Conservation (phyloP, 2,797 vertebrate genomes). For the Eospalax fontanierii region DNA sequence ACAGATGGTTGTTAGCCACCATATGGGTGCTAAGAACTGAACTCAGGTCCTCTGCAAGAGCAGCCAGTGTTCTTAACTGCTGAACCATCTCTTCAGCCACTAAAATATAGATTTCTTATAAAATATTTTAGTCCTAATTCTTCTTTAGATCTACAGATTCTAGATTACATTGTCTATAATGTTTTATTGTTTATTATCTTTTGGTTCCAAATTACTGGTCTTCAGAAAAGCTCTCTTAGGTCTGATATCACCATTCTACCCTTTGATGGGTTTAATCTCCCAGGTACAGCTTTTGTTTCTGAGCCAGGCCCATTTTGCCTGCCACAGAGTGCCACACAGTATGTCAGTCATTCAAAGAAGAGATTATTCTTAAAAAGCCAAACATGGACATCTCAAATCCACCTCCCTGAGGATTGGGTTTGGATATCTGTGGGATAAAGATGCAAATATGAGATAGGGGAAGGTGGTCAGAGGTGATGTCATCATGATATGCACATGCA, state of each 20-base stretch:
- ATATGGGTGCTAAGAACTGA: no score
- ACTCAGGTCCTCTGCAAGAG: no score
- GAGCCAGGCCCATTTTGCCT: background rate
- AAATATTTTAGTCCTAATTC: background rate
- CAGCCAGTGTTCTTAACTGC: no score
- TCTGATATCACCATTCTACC: background rate
- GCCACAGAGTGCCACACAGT: background rate
- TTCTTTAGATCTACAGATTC: background rate
- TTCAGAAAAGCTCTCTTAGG: slow-evolving; percentile 15
- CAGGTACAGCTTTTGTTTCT: background rate
- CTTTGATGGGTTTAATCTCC: background rate
- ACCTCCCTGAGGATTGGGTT: no score
- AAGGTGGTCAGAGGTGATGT: background rate
- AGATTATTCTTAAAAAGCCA: background rate
- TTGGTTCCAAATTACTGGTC: background rate
- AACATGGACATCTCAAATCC: background rate
- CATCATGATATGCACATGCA: background rate
- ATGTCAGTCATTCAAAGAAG: background rate
- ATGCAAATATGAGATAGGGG: background rate
- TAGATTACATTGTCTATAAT: background rate
- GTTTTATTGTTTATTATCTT: background rate
- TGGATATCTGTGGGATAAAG: background rate
- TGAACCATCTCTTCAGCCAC: no score
- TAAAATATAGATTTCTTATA: background rate
- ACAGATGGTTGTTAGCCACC: no score